phyloP scores from a whole-genome alignment of 2,797 vertebrate species.

The Manis javanica region DNA sequence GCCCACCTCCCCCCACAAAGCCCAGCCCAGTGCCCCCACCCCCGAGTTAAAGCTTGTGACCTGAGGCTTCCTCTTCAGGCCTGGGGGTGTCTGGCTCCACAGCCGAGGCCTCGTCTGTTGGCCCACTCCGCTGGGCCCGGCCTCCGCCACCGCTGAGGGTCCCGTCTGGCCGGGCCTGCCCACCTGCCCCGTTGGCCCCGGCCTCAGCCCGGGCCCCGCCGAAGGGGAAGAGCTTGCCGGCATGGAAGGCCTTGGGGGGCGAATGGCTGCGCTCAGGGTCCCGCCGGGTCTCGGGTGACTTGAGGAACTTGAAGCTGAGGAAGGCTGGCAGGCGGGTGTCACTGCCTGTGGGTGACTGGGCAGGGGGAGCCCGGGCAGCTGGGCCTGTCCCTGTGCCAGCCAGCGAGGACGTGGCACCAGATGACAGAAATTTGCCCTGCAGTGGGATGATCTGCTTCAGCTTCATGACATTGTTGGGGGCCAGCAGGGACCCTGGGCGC shows the following conservation, averaged over 20 bases:
- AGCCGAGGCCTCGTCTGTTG: slow-evolving; percentile 86
- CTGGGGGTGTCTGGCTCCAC: slow-evolving; percentile 85
- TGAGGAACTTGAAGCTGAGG: slow-evolving; percentile 98
- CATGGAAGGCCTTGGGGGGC: slow-evolving; percentile 97
- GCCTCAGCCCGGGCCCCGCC: slow-evolving; percentile 87
- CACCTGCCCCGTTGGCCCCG: slow-evolving; percentile 82
- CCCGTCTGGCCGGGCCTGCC: slow-evolving; percentile 82
- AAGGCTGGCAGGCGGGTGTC: slow-evolving; percentile 97
- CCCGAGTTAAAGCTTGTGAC: slow-evolving; percentile 90
- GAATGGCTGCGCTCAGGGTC: slow-evolving; percentile 95
- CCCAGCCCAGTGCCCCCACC: slow-evolving; percentile 44
- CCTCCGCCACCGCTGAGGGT: slow-evolving; percentile 75
- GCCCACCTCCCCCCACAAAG: background rate
- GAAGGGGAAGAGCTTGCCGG: slow-evolving; percentile 97
- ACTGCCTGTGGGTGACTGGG: slow-evolving; percentile 92
- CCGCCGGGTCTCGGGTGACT: slow-evolving; percentile 95
- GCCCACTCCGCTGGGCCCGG: slow-evolving; percentile 93
- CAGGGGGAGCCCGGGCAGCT: slow-evolving; percentile 91
- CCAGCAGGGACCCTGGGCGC: slow-evolving; percentile 96
- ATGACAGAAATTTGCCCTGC: slow-evolving; percentile 95
- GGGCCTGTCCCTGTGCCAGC: background rate
- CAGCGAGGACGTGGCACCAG: slow-evolving; percentile 81
- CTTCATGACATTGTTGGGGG: slow-evolving; percentile 98
- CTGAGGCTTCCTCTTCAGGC: slow-evolving; percentile 88
- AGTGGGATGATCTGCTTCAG: slow-evolving; percentile 98